These are phyloP conservation scores for Therioaphis trifolii DNA, from an alignment of 2,888 invertebrate species.

Conservation along the genomic window DNA sequence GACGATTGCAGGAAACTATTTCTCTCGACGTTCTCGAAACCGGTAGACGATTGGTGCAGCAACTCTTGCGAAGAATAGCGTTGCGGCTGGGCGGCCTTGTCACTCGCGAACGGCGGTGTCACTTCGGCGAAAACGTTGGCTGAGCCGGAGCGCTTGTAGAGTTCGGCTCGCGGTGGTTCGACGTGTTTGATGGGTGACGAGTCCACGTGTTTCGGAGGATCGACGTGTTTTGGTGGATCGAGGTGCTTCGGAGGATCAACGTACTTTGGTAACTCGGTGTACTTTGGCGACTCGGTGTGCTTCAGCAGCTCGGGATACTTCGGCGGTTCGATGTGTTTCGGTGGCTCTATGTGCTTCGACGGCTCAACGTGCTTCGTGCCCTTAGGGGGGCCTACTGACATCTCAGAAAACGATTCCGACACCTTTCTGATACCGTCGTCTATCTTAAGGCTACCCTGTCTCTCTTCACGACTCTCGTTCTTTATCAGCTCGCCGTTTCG, in stretches of 20 bases:
- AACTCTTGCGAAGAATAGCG: not conserved
- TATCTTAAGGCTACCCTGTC: conserved; percentile 23
- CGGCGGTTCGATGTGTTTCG: no score
- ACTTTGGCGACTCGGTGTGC: no score
- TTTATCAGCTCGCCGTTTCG: conserved; percentile 35
- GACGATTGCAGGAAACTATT: not conserved
- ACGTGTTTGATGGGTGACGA: no score
- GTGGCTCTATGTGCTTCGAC: no score
- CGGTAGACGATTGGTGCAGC: not conserved
- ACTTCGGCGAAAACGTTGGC: conserved; percentile 14
- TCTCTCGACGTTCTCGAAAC: conserved; percentile 19
- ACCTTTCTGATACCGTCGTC: conserved; percentile 35
- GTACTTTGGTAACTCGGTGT: no score
- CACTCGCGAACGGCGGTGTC: no score
- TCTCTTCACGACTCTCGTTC: conserved; percentile 42
- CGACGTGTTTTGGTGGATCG: no score
- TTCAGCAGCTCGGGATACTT: no score
- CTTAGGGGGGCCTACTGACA: conserved; percentile 14
- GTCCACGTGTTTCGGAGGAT: no score
- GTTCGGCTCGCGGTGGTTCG: conserved; percentile 32
- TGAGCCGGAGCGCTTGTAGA: conserved; percentile 27
- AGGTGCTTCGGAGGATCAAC: no score
- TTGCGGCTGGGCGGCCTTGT: not conserved
- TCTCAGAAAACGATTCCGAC: conserved; percentile 33
- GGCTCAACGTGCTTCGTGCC: no score